Percentiles rank a stretch among this genome's conserved stretches.
Evolutionary conservation across 2,888 invertebrate genomes (phyloP).

Genomic region (Schizaphis graminum): DNA sequence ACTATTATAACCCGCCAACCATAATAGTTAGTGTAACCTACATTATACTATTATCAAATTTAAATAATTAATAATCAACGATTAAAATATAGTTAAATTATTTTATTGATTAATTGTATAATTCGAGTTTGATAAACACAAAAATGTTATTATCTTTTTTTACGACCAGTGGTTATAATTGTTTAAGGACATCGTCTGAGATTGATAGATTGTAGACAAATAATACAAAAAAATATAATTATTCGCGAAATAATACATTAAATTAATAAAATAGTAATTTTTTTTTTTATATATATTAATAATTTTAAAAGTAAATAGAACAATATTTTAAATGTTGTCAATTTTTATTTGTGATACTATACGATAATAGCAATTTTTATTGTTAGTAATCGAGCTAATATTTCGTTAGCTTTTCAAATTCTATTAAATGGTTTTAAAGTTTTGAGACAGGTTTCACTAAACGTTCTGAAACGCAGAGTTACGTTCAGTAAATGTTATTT

Average conservation of each 20-base stretch:
- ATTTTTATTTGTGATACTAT: not conserved
- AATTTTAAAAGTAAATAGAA: not conserved
- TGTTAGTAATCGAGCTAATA: not conserved
- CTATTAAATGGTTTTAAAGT: not conserved
- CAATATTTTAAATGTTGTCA: not conserved
- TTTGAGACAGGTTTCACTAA: not conserved
- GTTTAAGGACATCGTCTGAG: not conserved
- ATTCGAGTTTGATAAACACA: not conserved
- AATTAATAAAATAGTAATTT: not conserved
- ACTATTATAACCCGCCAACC: not conserved
- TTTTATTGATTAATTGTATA: constrained; percentile 10
- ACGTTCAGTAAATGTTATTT: not conserved
- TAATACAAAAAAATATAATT: not conserved
- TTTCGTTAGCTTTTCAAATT: not conserved
- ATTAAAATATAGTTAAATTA: not conserved
- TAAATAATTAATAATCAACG: not conserved
- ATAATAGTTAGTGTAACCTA: not conserved
- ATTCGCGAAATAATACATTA: not conserved
- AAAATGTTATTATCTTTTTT: not conserved
- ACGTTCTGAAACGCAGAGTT: not conserved
- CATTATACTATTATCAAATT: not conserved
- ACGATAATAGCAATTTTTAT: not conserved
- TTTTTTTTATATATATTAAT: not conserved
- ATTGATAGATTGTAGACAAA: not conserved
- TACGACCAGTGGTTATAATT: not conserved